These are phyloP conservation scores for Euwallacea similis DNA, from an alignment of 1,140 invertebrate genomes.

Conservation along the genomic window DNA sequence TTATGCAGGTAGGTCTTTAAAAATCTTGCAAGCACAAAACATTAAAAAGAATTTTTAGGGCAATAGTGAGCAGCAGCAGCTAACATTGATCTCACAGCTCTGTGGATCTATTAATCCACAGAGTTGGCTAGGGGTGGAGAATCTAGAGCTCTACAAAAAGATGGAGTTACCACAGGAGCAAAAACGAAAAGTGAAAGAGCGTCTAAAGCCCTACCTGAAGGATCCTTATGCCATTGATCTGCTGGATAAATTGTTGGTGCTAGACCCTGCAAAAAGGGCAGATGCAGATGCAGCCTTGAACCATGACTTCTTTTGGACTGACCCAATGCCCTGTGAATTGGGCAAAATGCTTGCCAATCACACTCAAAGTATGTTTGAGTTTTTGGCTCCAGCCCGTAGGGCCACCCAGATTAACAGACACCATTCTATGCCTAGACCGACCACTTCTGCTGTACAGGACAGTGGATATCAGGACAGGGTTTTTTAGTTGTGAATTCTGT, in stretches of 20 bases:
- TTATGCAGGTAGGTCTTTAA: constrained; percentile 64
- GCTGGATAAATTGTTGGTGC: constrained; percentile 86
- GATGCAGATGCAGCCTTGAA: constrained; percentile 93
- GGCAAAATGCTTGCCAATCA: constrained; percentile 93
- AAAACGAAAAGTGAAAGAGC: constrained; percentile 87
- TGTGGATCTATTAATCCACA: constrained; percentile 95
- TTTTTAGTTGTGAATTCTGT: constrained; percentile 58
- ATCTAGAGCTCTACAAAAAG: constrained; percentile 87
- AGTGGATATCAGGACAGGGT: constrained; percentile 77
- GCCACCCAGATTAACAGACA: constrained; percentile 71
- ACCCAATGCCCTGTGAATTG: constrained; percentile 91
- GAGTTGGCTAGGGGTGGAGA: constrained; percentile 94
- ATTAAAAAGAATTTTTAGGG: constrained; percentile 57
- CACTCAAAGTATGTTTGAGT: constrained; percentile 96
- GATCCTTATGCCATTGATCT: constrained; percentile 92
- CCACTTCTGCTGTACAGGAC: constrained; percentile 58
- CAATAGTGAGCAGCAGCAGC: constrained; percentile 93
- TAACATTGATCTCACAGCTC: constrained; percentile 92
- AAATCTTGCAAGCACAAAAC: neutral
- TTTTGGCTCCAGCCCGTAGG: constrained; percentile 79
- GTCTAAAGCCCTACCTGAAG: constrained; percentile 89
- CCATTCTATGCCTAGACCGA: constrained; percentile 63
- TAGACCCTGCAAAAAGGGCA: constrained; percentile 89
- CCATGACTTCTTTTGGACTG: constrained; percentile 98
- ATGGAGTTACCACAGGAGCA: constrained; percentile 90